Evolutionary conservation across 1,140 invertebrate genomes (phyloP).

Genomic region (Diprion similis): DNA sequence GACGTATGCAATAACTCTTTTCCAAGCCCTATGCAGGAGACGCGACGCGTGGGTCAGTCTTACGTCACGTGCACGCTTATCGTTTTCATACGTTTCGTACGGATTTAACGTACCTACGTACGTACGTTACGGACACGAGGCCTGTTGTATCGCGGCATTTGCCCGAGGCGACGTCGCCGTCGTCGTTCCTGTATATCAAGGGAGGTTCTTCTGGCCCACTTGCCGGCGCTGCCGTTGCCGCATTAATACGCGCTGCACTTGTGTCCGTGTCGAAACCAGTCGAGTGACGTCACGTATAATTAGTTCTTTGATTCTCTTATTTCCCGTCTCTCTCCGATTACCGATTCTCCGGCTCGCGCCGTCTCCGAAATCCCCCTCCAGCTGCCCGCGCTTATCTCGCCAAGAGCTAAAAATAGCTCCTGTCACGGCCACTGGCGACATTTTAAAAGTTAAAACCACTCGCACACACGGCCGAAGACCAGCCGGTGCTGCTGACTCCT

Average conservation of each 20-base stretch:
- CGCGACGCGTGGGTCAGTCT: no score
- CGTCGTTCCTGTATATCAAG: background rate
- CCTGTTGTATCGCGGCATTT: background rate
- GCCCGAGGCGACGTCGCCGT: background rate
- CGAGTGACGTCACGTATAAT: conserved; percentile 59
- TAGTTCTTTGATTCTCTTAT: conserved; percentile 52
- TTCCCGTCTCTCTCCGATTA: conserved; percentile 17
- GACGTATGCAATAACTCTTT: no score
- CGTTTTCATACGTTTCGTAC: background rate
- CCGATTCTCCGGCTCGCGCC: conserved; percentile 18
- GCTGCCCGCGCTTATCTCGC: conserved; percentile 52
- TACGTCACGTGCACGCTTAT: no score
- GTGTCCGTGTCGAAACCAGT: conserved; percentile 50
- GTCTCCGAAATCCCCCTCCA: conserved; percentile 26
- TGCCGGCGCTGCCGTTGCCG: conserved; percentile 29
- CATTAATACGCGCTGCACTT: background rate
- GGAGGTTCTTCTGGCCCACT: conserved; percentile 34
- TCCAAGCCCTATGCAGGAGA: no score
- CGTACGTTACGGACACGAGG: background rate
- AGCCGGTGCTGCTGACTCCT: conserved; percentile 26
- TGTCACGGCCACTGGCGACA: conserved; percentile 61
- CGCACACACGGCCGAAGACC: conserved; percentile 19
- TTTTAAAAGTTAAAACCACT: conserved; percentile 57
- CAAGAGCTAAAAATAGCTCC: conserved; percentile 58
- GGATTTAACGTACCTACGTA: conserved; percentile 16